Evolutionary conservation across 2,888 invertebrate species (phyloP).

Genomic region (Parascotia fuliginaria): DNA sequence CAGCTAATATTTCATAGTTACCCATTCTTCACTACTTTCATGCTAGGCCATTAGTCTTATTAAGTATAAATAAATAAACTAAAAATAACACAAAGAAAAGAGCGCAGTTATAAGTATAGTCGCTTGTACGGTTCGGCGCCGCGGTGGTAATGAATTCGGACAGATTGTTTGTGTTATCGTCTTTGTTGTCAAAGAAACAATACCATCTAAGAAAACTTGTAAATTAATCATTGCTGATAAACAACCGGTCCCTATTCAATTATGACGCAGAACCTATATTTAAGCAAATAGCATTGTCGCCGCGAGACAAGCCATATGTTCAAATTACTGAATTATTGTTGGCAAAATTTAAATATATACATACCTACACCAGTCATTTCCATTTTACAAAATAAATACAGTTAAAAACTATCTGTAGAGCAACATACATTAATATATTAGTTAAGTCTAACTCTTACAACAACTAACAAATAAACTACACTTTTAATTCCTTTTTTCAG

Average conservation of each 20-base stretch:
- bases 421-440: conserved; percentile 23
- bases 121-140: conserved; percentile 28
- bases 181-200: conserved; percentile 70
- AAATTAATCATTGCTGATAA: conserved; percentile 18
- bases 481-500: conserved; percentile 15
- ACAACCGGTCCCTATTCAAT: conserved; percentile 10
- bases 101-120: conserved; percentile 25
- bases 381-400: conserved; percentile 54
- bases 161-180: conserved; percentile 55
- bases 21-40: conserved; percentile 14
- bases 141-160: conserved; percentile 27
- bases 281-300: conserved; percentile 10
- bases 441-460: conserved; percentile 11
- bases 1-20: conserved; percentile 9
- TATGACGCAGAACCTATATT: conserved; percentile 7
- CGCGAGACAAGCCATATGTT: conserved; percentile 8
- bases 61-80: conserved; percentile 9
- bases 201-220: conserved; percentile 17
- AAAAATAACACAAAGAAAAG: conserved; percentile 32
- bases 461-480: conserved; percentile 8
- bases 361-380: conserved; percentile 76
- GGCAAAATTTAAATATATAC: conserved; percentile 36
- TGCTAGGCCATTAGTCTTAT: neutral
- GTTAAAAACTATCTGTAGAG: conserved; percentile 15
- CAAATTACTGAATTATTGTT: conserved; percentile 28